These are phyloP conservation scores for Phorcus lineatus DNA, from an alignment of 2,888 invertebrate genomes.

Conservation along the genomic window DNA sequence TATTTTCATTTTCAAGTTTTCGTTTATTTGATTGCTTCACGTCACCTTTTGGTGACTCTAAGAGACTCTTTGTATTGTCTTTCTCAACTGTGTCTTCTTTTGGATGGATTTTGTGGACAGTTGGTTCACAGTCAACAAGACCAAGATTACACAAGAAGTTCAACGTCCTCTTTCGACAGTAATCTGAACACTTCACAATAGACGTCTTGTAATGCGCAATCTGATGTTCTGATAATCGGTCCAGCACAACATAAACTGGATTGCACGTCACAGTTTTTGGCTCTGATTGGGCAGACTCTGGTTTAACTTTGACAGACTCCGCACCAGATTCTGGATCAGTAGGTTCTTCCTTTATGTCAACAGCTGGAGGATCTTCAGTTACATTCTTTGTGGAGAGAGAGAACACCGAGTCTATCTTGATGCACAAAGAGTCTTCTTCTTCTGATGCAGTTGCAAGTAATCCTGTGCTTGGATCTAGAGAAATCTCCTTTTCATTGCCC, in stretches of 20 bases:
- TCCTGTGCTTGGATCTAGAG: background rate
- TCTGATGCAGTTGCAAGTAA: background rate
- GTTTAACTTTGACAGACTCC: background rate
- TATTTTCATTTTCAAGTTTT: too few relatives aligned
- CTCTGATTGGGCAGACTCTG: background rate
- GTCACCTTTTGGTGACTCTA: background rate
- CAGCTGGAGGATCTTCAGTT: background rate
- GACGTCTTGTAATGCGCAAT: background rate
- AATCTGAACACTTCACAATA: slow-evolving; percentile 11
- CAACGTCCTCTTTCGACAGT: slow-evolving; percentile 23
- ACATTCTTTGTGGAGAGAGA: slow-evolving; percentile 1
- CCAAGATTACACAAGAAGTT: slow-evolving; percentile 24
- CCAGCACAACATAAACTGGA: slow-evolving; percentile 24
- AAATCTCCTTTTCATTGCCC: background rate
- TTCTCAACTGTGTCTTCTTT: background rate
- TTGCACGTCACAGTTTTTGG: background rate
- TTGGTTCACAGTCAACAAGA: slow-evolving; percentile 10
- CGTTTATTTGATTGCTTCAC: background rate
- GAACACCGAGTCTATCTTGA: slow-evolving; percentile 28
- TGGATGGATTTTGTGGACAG: background rate
- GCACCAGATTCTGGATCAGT: background rate
- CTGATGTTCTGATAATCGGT: background rate
- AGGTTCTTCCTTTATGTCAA: slow-evolving; percentile 1
- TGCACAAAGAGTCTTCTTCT: background rate
- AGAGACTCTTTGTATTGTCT: background rate